phyloP scores from a whole-genome alignment of 2,113 vertebrate genomes.

The Rhadina sibilatrix region DNA sequence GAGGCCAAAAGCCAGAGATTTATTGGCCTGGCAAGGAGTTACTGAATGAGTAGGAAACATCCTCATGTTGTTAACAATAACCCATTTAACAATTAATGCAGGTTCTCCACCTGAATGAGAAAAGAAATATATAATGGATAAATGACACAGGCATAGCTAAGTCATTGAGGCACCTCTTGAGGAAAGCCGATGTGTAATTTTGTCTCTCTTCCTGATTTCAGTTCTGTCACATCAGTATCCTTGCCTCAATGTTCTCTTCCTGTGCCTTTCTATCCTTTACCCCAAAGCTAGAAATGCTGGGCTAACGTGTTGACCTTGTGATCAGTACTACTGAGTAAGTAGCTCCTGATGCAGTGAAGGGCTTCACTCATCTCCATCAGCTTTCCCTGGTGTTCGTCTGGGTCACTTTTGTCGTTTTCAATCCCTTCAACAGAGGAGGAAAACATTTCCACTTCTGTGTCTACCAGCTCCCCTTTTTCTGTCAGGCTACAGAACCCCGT shows the following conservation, averaged over 20 bases:
- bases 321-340: not conserved
- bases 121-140: not conserved
- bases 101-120: not conserved
- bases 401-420: not conserved
- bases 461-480: not conserved
- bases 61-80: not conserved
- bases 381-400: not conserved
- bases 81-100: not conserved
- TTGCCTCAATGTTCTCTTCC: not conserved
- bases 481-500: not conserved
- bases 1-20: not conserved
- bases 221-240: not conserved
- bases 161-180: not conserved
- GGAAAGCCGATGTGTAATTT: not conserved
- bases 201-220: not conserved
- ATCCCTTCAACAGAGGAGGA: not conserved
- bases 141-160: not conserved
- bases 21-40: not conserved
- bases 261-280: not conserved
- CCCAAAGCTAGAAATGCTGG: not conserved
- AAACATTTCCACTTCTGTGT: not conserved
- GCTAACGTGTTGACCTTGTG: not conserved
- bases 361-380: not conserved
- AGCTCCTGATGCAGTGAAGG: not conserved
- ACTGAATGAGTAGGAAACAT: not conserved